Evolutionary conservation across 2,888 invertebrate genomes (phyloP).

Genomic region (Pasiphila rectangulata): DNA sequence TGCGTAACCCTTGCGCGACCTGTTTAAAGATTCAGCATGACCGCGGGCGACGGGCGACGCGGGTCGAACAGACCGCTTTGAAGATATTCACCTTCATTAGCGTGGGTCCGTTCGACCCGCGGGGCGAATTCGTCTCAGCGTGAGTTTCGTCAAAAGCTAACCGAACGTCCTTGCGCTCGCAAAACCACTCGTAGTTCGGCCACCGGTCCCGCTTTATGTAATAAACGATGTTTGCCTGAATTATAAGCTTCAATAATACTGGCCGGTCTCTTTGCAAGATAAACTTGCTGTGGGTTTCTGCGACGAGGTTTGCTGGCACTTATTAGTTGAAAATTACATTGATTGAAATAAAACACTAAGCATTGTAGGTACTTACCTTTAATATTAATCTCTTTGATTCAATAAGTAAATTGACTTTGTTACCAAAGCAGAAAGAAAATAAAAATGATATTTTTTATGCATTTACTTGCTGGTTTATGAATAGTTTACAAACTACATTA

Average conservation of each 20-base stretch:
- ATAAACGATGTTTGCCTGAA: conserved; percentile 30
- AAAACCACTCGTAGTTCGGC: conserved; percentile 20
- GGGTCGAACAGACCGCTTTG: conserved; percentile 67
- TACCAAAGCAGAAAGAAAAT: not conserved
- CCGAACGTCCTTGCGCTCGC: conserved; percentile 33
- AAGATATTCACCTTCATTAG: conserved; percentile 78
- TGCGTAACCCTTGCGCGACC: conserved; percentile 51
- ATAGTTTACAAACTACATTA: too few species aligned
- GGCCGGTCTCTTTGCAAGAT: conserved; percentile 17
- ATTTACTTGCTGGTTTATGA: too few species aligned
- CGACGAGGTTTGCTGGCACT: conserved; percentile 11
- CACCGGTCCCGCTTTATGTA: conserved; percentile 23
- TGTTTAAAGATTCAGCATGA: conserved; percentile 74
- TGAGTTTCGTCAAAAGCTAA: conserved; percentile 12
- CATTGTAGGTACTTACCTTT: too few species aligned
- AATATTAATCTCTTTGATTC: too few species aligned
- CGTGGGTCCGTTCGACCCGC: conserved; percentile 60
- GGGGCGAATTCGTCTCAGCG: conserved; percentile 39
- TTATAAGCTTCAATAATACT: conserved; percentile 26
- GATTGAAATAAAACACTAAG: too few species aligned
- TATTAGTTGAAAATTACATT: conserved; percentile 19
- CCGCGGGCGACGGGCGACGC: conserved; percentile 58
- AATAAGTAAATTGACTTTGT: not conserved
- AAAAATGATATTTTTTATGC: too few species aligned
- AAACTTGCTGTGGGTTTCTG: conserved; percentile 15